phyloP scores from a whole-genome alignment of 2,888 invertebrate genomes.

The Psococerastis gibbosa region DNA sequence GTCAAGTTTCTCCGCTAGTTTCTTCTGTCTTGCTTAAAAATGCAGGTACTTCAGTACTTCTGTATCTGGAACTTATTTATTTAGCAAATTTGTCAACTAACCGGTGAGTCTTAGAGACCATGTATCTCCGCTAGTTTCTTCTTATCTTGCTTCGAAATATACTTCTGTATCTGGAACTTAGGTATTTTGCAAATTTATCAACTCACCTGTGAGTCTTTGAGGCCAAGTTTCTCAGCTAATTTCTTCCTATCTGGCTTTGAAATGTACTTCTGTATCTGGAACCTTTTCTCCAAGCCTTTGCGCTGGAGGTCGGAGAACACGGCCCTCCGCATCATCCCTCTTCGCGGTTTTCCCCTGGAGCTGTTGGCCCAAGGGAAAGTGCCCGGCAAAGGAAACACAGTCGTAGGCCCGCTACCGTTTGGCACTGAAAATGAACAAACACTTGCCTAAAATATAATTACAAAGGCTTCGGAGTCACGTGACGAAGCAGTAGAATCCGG shows the following conservation, averaged over 20 bases:
- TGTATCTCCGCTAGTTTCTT: no score
- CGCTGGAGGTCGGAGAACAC: slow-evolving; percentile 94
- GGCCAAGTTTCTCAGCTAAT: slow-evolving; percentile 82
- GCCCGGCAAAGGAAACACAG: slow-evolving; percentile 27
- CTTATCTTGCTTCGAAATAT: no score
- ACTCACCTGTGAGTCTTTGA: slow-evolving; percentile 91
- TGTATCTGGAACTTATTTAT: no score
- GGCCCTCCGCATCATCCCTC: slow-evolving; percentile 93
- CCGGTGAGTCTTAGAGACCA: no score
- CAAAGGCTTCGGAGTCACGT: no score
- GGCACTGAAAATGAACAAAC: slow-evolving; percentile 3
- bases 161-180: no score
- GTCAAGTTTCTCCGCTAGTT: no score
- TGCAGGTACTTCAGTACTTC: no score
- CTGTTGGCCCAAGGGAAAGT: slow-evolving; percentile 81
- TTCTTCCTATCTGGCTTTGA: slow-evolving; percentile 97
- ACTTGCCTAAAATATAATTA: background rate
- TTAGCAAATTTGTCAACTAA: no score
- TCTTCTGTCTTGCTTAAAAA: no score
- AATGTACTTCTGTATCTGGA: slow-evolving; percentile 95
- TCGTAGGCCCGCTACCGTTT: slow-evolving; percentile 17
- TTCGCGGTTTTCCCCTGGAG: slow-evolving; percentile 76
- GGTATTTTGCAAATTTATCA: no score
- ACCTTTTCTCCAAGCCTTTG: slow-evolving; percentile 86
- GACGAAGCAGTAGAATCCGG: no score